These are phyloP conservation scores for Diaprepes abbreviatus DNA, from an alignment of 2,888 invertebrate genomes.

Conservation along the genomic window DNA sequence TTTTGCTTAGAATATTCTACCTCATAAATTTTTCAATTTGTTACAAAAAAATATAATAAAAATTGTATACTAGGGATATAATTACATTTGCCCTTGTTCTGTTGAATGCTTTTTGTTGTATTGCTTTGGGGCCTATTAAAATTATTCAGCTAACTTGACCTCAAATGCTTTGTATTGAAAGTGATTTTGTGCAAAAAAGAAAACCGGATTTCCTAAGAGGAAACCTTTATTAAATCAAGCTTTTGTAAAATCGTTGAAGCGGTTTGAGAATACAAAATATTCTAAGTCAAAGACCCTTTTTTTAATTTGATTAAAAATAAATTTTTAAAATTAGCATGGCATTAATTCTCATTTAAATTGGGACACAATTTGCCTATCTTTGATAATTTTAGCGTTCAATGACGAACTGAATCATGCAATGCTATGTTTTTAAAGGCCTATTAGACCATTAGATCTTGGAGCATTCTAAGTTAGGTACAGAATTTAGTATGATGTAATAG, in stretches of 20 bases:
- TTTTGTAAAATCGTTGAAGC: background rate
- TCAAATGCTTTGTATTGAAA: background rate
- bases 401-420: too few relatives aligned
- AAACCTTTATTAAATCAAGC: conserved; percentile 1
- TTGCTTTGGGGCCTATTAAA: background rate
- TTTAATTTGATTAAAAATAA: too few relatives aligned
- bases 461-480: too few relatives aligned
- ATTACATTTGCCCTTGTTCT: background rate
- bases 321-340: too few relatives aligned
- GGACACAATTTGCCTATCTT: too few relatives aligned
- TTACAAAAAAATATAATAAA: background rate
- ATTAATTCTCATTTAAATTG: too few relatives aligned
- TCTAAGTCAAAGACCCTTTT: background rate
- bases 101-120: background rate
- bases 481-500: too few relatives aligned
- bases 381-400: too few relatives aligned
- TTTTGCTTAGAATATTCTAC: too few relatives aligned
- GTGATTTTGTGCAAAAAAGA: background rate
- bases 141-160: background rate
- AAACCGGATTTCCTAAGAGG: conserved; percentile 10
- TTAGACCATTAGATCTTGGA: too few relatives aligned
- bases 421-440: too few relatives aligned
- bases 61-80: background rate
- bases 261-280: background rate
- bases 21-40: too few relatives aligned